Evolutionary conservation across 2,888 invertebrate species (phyloP).

Genomic region (Coecobrya sp.): DNA sequence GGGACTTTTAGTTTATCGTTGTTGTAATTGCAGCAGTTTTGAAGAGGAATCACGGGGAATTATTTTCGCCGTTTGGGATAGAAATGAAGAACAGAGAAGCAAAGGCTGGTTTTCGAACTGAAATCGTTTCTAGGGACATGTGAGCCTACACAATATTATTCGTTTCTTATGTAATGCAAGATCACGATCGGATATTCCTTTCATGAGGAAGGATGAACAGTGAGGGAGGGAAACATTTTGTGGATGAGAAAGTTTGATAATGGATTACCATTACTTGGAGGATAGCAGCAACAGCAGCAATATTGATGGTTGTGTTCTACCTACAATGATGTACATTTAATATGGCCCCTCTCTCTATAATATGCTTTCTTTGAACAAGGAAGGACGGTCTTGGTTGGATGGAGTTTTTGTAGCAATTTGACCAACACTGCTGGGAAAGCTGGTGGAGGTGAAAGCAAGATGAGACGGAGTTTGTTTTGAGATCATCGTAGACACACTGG

Average conservation of each 20-base stretch:
- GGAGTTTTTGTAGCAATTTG: constrained; percentile 9
- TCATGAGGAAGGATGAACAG: constrained; percentile 28
- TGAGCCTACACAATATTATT: neutral
- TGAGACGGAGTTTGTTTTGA: neutral
- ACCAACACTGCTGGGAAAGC: neutral
- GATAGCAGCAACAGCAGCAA: neutral
- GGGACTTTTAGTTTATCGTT: neutral
- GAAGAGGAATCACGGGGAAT: neutral
- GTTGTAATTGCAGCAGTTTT: neutral
- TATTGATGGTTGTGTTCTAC: constrained; percentile 35
- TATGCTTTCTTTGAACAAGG: neutral
- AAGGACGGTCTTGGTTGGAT: neutral
- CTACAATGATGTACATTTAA: constrained; percentile 28
- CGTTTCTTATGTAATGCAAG: constrained; percentile 3
- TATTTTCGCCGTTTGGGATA: neutral
- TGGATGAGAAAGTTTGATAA: constrained; percentile 74
- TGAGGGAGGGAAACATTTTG: constrained; percentile 50
- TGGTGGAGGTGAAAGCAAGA: neutral
- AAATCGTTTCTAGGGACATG: neutral
- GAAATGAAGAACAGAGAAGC: neutral
- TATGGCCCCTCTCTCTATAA: constrained; percentile 7
- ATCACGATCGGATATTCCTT: constrained; percentile 44
- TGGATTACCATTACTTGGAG: constrained; percentile 58
- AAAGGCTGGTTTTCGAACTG: neutral
- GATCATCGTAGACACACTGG: neutral